phyloP scores from a whole-genome alignment of 2,888 invertebrate genomes.

The Philereme vetulata region DNA sequence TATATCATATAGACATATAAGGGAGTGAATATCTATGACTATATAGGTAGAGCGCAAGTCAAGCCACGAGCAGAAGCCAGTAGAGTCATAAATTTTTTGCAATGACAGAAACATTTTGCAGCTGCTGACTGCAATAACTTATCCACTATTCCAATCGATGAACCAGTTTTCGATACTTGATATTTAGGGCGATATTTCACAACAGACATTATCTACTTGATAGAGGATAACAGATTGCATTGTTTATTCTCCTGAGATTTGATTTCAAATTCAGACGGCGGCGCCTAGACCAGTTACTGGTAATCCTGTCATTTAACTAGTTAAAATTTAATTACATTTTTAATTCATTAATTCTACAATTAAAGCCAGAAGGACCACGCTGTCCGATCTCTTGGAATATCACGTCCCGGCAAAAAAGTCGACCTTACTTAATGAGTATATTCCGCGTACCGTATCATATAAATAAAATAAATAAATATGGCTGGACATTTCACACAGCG shows the following conservation, averaged over 20 bases:
- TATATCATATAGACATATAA: no score
- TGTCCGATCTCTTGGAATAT: conserved; percentile 6
- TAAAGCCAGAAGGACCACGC: background rate
- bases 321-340: no score
- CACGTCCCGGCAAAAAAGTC: conserved; percentile 8
- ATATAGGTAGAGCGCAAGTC: no score
- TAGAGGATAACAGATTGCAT: conserved; percentile 14
- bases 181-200: conserved; percentile 46
- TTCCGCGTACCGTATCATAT: no score
- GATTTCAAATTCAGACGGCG: conserved; percentile 12
- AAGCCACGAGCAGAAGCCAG: no score
- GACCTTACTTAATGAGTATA: conserved; percentile 1
- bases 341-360: no score
- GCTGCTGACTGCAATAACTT: conserved; percentile 54
- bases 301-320: background rate
- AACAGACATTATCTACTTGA: conserved; percentile 24
- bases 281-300: conserved; percentile 6
- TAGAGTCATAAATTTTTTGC: conserved; percentile 40
- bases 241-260: conserved; percentile 8
- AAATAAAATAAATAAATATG: no score
- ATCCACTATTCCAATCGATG: conserved; percentile 55
- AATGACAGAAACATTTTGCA: conserved; percentile 49
- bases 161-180: conserved; percentile 44
- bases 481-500: no score
- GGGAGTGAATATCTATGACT: no score